Evolutionary conservation across 2,797 vertebrate genomes (phyloP), one percentile per base, ranked within the genome.

Genomic region (Lophotriccus pileatus): DNA sequence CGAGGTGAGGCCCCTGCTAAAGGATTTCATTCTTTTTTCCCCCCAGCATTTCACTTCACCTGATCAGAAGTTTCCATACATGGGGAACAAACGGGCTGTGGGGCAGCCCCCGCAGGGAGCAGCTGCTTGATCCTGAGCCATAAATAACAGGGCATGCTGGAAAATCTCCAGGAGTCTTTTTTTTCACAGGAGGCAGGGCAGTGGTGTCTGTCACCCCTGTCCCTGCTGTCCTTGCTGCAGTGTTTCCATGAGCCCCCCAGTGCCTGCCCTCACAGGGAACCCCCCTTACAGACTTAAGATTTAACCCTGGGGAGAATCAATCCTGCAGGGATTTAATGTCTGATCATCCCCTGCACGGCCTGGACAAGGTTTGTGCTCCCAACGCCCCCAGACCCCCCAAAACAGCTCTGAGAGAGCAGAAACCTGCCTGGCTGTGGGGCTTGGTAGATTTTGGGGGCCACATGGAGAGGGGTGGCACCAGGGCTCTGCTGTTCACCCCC

Each of bases 31-130:
- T 46, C 41, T 27, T 60, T 36, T 52, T 50, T 1, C 4, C 5
- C 14, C 47, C 19, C 23, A 76, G 58, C 18, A 22, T 87, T 91
- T 91, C 55, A n/a, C 22, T 90, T 74, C 70, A 73, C 83, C 44
- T 79, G 43, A 28, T 78, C 85, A 78, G 64, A 62, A 53, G 60
- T 95, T 95, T 91, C 94, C 90, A 25, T 78, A 30, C 3, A 3
- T 23, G 18, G 80, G 44, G 78, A 89, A 92, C 84, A 64, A 72
- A 79, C 6, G 1, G 10, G 46, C 83, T 84, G 60, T 1, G 0
- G 90, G 63, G 79, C 89, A 86, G 92, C 46, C 52, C 82, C 64
- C 0, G 13, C 83, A 4, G 1, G 80, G 63, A 68, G 64, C 76
- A 47, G 58, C 72, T 6, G 28, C 87, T 92, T n/a, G 6, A n/a